Conservation (phyloP, 2,888 invertebrate genomes). For the Tenthredo mesomela region DNA sequence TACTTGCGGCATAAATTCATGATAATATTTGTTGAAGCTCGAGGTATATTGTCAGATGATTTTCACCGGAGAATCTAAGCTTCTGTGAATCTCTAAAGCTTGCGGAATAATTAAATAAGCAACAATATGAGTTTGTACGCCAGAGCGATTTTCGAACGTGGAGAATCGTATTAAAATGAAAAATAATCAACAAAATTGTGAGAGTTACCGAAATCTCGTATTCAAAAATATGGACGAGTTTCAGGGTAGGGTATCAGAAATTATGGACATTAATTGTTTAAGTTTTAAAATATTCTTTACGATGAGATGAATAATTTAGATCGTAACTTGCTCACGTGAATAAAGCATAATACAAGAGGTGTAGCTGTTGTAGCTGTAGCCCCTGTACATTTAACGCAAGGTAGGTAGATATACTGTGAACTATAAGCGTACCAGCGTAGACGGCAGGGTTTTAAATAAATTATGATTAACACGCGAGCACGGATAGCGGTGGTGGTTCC, state of each 20-base stretch:
- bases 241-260: background rate
- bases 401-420: background rate
- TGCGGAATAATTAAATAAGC: background rate
- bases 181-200: background rate
- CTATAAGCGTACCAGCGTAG: constrained; percentile 10
- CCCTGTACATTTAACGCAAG: constrained; percentile 25
- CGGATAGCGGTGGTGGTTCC: constrained; percentile 21
- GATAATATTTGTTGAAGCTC: background rate
- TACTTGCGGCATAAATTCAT: background rate
- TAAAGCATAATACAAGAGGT: background rate
- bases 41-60: background rate
- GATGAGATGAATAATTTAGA: constrained; percentile 47
- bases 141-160: background rate
- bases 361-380: background rate
- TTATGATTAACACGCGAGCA: constrained; percentile 57
- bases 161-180: background rate
- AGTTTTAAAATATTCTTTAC: constrained; percentile 31
- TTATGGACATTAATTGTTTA: constrained; percentile 1
- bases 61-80: background rate
- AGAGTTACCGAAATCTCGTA: background rate
- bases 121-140: background rate
- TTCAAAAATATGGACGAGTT: background rate
- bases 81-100: background rate
- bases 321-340: constrained; percentile 25
- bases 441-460: constrained; percentile 59